A percentile compares a stretch with the other conserved stretches of the same genome.
Conservation (phyloP, 2,113 vertebrate genomes). For the Stomatorhinus ivindoensis region DNA sequence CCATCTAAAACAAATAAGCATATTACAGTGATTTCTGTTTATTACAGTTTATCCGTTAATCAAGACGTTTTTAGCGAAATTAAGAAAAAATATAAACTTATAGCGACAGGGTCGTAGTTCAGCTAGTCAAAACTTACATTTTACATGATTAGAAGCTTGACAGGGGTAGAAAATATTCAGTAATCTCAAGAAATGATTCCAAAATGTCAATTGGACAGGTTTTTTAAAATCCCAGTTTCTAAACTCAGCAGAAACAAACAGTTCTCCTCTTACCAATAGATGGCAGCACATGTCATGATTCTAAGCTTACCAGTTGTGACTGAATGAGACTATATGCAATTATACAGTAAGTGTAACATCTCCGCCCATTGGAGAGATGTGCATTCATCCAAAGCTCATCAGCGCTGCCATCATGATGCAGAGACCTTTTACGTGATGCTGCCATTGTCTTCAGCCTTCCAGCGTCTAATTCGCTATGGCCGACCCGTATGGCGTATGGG, state of each 20-base stretch:
- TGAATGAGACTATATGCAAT: not conserved
- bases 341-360: not conserved
- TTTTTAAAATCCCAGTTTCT: not conserved
- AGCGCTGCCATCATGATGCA: not conserved
- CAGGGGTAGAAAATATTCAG: not conserved
- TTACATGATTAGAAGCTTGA: not conserved
- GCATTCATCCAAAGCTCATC: not conserved
- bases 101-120: not conserved
- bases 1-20: not conserved
- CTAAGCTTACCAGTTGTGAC: not conserved
- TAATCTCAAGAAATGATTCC: not conserved
- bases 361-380: not conserved
- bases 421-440: conserved; percentile 35
- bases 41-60: not conserved
- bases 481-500: conserved; percentile 46
- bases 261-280: conserved; percentile 38
- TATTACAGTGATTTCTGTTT: not conserved
- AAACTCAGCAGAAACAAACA: not conserved
- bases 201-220: not conserved
- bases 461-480: conserved; percentile 43
- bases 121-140: not conserved
- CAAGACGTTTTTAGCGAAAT: not conserved
- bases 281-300: conserved; percentile 44
- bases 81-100: not conserved
- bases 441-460: conserved; percentile 45